Percentiles rank a stretch among this genome's conserved stretches.
phyloP scores from a whole-genome alignment of 2,888 invertebrate genomes.

The Nudaria mundana region DNA sequence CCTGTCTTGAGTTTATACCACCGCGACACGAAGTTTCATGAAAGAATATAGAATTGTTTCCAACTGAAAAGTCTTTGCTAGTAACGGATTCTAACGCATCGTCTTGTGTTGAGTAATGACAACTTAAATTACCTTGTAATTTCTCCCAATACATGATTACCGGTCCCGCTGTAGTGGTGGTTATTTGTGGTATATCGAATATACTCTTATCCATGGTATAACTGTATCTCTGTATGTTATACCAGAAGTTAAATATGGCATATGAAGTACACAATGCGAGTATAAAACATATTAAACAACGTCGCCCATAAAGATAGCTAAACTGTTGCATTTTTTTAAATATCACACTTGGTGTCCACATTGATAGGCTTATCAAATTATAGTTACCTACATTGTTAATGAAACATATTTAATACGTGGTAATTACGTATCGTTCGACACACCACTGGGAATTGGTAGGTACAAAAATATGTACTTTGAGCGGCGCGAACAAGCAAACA shows the following conservation, averaged over 20 bases:
- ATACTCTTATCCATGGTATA: neutral
- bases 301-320: neutral
- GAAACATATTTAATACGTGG: too few species aligned
- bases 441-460: neutral
- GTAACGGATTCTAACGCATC: neutral
- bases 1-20: conserved; percentile 15
- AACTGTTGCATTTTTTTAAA: neutral
- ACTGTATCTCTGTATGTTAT: neutral
- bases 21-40: conserved; percentile 17
- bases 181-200: neutral
- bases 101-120: neutral
- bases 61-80: neutral
- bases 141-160: neutral
- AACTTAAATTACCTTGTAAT: neutral
- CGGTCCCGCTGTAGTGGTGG: neutral
- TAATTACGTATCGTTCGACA: too few species aligned
- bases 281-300: neutral
- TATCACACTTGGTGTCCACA: too few species aligned
- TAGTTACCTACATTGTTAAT: too few species aligned
- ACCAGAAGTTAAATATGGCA: neutral
- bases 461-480: neutral
- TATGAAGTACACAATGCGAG: neutral
- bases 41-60: conserved; percentile 16
- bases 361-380: neutral
- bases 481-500: neutral